Evolutionary conservation across 2,797 vertebrate genomes (phyloP), one percentile per base, ranked within the genome.

Genomic region (Decapterus maruadsi): DNA sequence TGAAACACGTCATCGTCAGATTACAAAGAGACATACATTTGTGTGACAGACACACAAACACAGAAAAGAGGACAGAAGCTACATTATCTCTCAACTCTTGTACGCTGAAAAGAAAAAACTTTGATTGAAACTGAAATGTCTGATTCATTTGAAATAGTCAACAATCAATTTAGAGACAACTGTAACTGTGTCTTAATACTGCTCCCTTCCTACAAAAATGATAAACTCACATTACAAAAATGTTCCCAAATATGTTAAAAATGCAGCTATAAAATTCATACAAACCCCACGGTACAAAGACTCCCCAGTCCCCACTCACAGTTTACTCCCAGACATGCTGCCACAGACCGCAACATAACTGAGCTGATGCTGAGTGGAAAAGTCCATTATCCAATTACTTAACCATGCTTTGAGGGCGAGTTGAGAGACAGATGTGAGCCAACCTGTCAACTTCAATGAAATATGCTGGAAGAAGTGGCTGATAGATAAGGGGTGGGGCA

Each of bases 201-300:
- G 72, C 59, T 68, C 55, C 67, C 57, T 29, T 78, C 85, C 78
- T 88, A 87, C 45, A 89, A 88, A 89, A 90, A 75, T 11, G 69
- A 89, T 83, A 82, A 90, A 90, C 80, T 82, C 82, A 75, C 68
- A 78, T 92, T 90, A 93, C 83, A 93, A 93, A 92, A 91, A 86
- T 81, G 82, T 81, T 85, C 82, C 90, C 87, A 88, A 90, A 86
- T 89, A 91, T 89, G 83, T 76, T 81, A 89, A 89, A 90, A 93
- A 92, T 87, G 78, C 65, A 75, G 83, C 84, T 91, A 90, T 91
- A 92, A 93, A 93, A 92, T 84, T 86, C 83, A 86, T 94, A 93
- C 87, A 94, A 94, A 94, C 89, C 88, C 89, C 77, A 75, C 29
- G 51, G 55, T 91, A 93, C 78, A 94, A 93, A 94, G 83, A 78